Conservation (phyloP, 2,797 vertebrate species). For the Schizothorax lantsangensis region DNA sequence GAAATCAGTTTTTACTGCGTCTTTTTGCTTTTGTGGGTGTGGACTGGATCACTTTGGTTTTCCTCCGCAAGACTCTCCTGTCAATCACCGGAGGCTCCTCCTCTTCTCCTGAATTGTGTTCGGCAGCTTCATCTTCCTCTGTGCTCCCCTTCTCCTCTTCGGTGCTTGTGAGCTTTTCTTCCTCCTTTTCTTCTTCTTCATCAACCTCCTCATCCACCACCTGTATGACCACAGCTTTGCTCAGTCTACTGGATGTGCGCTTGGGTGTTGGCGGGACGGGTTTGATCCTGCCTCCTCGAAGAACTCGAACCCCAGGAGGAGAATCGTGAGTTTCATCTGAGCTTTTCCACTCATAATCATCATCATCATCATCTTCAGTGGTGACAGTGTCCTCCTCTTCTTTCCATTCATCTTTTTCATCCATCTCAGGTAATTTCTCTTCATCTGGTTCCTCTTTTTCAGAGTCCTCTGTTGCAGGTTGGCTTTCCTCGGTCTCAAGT, state of each 20-base stretch:
- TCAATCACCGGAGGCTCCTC: constrained; percentile 63
- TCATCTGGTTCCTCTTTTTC: constrained; percentile 68
- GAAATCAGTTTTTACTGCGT: constrained; percentile 75
- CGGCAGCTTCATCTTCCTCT: constrained; percentile 44
- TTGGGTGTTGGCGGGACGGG: constrained; percentile 45
- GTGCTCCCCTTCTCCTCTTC: constrained; percentile 39
- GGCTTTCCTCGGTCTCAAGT: constrained; percentile 12
- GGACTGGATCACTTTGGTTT: constrained; percentile 80
- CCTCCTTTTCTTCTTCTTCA: constrained; percentile 32
- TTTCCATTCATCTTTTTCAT: not conserved
- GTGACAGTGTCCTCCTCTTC: constrained; percentile 8
- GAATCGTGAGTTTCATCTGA: constrained; percentile 79
- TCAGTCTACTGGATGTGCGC: constrained; percentile 56
- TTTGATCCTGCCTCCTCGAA: constrained; percentile 47
- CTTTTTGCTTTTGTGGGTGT: constrained; percentile 76
- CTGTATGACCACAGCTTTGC: constrained; percentile 33
- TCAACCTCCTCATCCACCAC: constrained; percentile 30
- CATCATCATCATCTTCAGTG: constrained; percentile 40
- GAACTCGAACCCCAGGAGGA: constrained; percentile 60
- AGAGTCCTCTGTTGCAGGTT: not conserved
- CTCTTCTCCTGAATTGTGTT: constrained; percentile 49
- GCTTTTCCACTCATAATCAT: constrained; percentile 69
- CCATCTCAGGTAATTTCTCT: constrained; percentile 30
- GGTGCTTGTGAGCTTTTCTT: constrained; percentile 38
- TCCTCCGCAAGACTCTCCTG: constrained; percentile 77